A percentile compares a stretch with the other conserved stretches of the same genome.
Conservation (phyloP, 2,113 vertebrate species). For the Pseudonaja textilis region DNA sequence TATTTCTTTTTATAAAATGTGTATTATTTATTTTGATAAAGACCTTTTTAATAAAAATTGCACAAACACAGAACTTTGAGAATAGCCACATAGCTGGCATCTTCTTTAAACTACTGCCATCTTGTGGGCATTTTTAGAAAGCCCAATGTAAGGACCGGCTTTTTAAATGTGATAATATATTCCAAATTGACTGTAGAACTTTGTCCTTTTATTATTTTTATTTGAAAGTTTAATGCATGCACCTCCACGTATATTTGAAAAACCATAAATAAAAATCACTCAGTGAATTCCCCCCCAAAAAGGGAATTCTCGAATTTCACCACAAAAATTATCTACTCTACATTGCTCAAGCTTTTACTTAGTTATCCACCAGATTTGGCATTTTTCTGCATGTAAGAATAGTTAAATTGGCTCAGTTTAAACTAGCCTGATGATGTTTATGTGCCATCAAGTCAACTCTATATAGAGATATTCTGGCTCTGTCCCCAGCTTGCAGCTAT, state of each 20-base stretch:
- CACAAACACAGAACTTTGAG: not conserved
- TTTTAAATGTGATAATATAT: not conserved
- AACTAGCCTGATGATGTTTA: not conserved
- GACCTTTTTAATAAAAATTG: not conserved
- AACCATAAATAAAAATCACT: not conserved
- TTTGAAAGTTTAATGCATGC: not conserved
- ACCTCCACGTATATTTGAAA: not conserved
- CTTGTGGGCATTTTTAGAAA: constrained; percentile 46
- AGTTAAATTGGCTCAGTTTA: not conserved
- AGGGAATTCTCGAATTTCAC: not conserved
- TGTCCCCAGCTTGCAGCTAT: not conserved
- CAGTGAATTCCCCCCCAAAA: not conserved
- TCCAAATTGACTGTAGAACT: not conserved
- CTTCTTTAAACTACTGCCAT: constrained; percentile 43
- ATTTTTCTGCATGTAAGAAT: not conserved
- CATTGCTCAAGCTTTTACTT: not conserved
- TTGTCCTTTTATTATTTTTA: not conserved
- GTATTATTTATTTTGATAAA: not conserved
- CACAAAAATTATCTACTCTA: not conserved
- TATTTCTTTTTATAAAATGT: not conserved
- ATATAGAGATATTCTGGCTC: not conserved
- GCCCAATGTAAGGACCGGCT: not conserved
- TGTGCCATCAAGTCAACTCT: not conserved
- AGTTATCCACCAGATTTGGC: not conserved
- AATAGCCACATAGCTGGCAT: not conserved